Evolutionary conservation across 2,113 vertebrate species (phyloP).

Genomic region (Austrofundulus limnaeus): DNA sequence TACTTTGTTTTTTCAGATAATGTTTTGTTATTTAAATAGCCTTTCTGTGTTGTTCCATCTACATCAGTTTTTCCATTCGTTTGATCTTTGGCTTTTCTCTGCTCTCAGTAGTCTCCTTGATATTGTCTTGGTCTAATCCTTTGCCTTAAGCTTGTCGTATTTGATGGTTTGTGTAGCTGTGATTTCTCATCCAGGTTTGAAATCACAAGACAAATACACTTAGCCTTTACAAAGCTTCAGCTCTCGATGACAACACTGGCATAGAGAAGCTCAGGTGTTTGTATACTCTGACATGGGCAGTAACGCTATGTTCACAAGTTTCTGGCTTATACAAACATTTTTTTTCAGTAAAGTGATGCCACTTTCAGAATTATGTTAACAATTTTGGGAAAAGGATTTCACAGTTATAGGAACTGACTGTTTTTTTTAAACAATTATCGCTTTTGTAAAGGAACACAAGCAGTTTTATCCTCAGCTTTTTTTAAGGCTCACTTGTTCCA

Average conservation of each 20-base stretch:
- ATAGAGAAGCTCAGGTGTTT: slow-evolving; percentile 9
- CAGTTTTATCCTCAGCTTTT: not conserved
- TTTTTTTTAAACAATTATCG: too few relatives aligned
- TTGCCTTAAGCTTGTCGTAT: slow-evolving; percentile 30
- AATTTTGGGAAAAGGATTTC: not conserved
- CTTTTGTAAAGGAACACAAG: too few relatives aligned
- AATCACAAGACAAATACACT: slow-evolving; percentile 45
- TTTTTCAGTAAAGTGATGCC: not conserved
- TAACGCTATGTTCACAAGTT: not conserved
- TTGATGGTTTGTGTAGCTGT: slow-evolving; percentile 38
- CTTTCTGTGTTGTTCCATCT: not conserved
- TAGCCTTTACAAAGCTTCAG: slow-evolving; percentile 24
- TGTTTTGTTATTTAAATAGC: not conserved
- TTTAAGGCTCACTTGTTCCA: not conserved
- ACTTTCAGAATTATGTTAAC: not conserved
- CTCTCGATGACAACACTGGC: slow-evolving; percentile 26
- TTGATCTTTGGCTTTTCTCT: slow-evolving; percentile 43
- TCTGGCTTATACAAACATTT: not conserved
- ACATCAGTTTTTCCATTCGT: slow-evolving; percentile 45
- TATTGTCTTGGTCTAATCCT: slow-evolving; percentile 44
- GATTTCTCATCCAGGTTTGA: slow-evolving; percentile 37
- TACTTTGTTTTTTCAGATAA: not conserved
- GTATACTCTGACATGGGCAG: slow-evolving; percentile 2
- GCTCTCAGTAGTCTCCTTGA: slow-evolving; percentile 19
- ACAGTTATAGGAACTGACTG: not conserved